Evolutionary conservation across 64 coral and sea anemone genomes (phyloP), one percentile per base, ranked within the genome.

Genomic region (Platygyra sinensis): DNA sequence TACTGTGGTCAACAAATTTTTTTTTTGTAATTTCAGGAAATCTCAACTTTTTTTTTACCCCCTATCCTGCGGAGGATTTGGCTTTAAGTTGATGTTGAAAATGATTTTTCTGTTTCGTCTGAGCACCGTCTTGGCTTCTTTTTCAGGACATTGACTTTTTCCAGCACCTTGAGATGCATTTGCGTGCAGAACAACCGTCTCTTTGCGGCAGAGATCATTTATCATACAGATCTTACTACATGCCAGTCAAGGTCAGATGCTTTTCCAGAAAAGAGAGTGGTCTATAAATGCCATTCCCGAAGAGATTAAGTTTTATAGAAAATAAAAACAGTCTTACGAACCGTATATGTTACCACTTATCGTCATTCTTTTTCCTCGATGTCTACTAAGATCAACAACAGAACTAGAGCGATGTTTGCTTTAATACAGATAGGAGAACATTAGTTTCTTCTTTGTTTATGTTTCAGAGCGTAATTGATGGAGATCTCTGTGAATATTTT

Each of bases 151-250:
- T 98, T 25, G 96, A 99, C 63, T 99, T 99, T 46, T 99, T 99
- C 88, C 96, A 99, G 85, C 96, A 99, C 72, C 78, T 99, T 39
- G 96, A 99, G 74, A 99, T 99, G 96, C 96, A 99, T 33, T 89
- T 99, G 78, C 79, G 96, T 8, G 95, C 96, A 29, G 96, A 99
- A 31, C 94, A 99, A 28, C 93, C 96, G 15, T 95, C 96, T 31
- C 88, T 99, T 22, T 94, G 94, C 63, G 96, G 96, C 39, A 84
- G 96, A 24, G 96, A 99, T 89, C 96, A 99, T 60, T 67, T 99
- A 10, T 95, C 93, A 2, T 99, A 95, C 61, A 89, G 96, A 59
- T 98, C 96, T 2, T 98, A 98, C 82, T 98, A 94, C 80, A 87
- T 98, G 60, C 96, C 96, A 29, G 96, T 98, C 31, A 98, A 98